Evolutionary conservation across 2,888 invertebrate species (phyloP).

Genomic region (Leucoptera coffeella): DNA sequence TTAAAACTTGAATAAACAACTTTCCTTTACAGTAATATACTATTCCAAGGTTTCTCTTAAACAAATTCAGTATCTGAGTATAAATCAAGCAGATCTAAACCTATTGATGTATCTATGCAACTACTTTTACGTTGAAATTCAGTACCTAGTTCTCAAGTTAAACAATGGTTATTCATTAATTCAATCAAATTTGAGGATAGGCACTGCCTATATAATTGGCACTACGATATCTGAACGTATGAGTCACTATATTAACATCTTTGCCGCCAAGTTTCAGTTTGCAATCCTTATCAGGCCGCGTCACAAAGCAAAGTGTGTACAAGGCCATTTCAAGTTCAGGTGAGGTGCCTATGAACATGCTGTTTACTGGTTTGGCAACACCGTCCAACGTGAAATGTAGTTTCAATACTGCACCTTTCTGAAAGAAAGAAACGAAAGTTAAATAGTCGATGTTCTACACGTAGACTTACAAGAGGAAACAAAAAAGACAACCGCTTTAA

Average conservation of each 20-base stretch:
- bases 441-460: no score
- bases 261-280: slow-evolving; percentile 66
- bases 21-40: no score
- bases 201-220: slow-evolving; percentile 77
- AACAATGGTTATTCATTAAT: neutral
- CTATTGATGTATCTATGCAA: no score
- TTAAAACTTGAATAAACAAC: no score
- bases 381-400: slow-evolving; percentile 65
- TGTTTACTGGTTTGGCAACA: slow-evolving; percentile 69
- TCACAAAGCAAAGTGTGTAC: slow-evolving; percentile 80
- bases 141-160: no score
- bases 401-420: slow-evolving; percentile 75
- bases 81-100: no score
- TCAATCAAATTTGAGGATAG: slow-evolving; percentile 60
- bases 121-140: no score
- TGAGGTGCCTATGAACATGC: slow-evolving; percentile 77
- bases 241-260: slow-evolving; percentile 66
- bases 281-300: slow-evolving; percentile 68
- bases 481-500: no score
- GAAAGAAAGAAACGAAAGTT: slow-evolving; percentile 15
- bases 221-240: slow-evolving; percentile 67
- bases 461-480: no score
- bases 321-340: slow-evolving; percentile 89
- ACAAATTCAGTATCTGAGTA: no score
- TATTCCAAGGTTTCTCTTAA: no score